phyloP scores from a whole-genome alignment of 92 coral and sea anemone genomes.

The Phenganax stokvisi region DNA sequence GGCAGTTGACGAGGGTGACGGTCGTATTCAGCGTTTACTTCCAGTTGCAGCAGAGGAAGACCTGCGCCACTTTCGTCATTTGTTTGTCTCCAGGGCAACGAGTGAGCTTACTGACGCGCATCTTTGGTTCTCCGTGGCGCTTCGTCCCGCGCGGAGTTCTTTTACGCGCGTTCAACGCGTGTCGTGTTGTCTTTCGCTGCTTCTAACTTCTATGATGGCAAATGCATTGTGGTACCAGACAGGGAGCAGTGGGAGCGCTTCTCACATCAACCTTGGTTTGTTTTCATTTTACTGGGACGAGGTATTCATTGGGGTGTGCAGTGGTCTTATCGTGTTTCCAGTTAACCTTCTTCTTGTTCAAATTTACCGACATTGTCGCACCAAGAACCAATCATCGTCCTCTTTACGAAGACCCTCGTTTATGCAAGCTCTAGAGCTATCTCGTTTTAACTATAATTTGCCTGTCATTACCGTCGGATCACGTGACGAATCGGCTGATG shows the following conservation, averaged over 20 bases:
- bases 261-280: constrained; percentile 64
- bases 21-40: constrained; percentile 67
- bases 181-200: constrained; percentile 91
- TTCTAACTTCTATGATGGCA: constrained; percentile 89
- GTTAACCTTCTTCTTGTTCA: constrained; percentile 78
- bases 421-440: not conserved
- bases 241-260: constrained; percentile 53
- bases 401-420: not conserved
- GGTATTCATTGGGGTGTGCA: constrained; percentile 76
- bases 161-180: constrained; percentile 92
- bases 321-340: constrained; percentile 87
- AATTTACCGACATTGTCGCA: constrained; percentile 76
- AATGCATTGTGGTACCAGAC: constrained; percentile 94
- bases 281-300: constrained; percentile 88
- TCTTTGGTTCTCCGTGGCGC: constrained; percentile 88
- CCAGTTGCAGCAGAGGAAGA: constrained; percentile 68
- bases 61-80: constrained; percentile 62
- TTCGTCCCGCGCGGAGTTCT: constrained; percentile 70
- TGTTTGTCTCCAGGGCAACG: constrained; percentile 71
- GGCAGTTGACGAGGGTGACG: constrained; percentile 94
- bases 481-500: constrained; percentile 1
- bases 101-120: constrained; percentile 86
- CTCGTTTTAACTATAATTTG: not conserved
- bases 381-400: constrained; percentile 12
- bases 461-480: not conserved